These are phyloP conservation scores for Eclectus roratus DNA, from an alignment of 2,113 vertebrate genomes.

Conservation along the genomic window DNA sequence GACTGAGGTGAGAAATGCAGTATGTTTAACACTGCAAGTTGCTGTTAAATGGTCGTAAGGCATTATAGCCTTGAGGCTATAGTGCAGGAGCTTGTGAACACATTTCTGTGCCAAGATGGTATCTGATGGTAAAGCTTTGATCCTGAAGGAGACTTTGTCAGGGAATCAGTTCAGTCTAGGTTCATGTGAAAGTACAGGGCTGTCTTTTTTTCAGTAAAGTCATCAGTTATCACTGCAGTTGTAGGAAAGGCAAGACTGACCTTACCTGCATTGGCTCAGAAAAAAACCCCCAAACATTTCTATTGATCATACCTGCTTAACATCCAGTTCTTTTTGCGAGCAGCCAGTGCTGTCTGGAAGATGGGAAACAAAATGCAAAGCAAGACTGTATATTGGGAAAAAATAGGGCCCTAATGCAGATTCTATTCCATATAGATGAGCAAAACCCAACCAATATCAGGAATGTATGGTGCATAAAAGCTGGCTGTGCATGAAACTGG, in stretches of 20 bases:
- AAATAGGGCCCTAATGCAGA: background rate
- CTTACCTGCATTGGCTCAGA: background rate
- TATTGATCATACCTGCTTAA: background rate
- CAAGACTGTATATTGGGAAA: background rate
- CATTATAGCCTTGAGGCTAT: background rate
- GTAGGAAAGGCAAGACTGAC: background rate
- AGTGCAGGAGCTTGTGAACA: background rate
- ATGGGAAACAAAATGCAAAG: background rate
- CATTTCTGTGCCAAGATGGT: background rate
- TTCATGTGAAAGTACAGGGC: background rate
- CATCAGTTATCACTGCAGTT: background rate
- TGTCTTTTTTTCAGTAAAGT: background rate
- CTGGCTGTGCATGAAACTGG: background rate
- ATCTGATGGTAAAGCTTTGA: background rate
- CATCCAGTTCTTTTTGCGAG: background rate
- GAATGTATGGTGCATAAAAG: background rate
- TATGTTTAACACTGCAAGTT: background rate
- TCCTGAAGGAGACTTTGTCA: background rate
- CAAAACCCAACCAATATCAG: background rate
- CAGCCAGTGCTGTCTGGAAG: background rate
- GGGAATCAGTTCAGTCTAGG: background rate
- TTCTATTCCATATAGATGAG: background rate
- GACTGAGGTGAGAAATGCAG: background rate
- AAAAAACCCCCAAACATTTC: background rate
- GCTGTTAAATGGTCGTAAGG: background rate